Evolutionary conservation across 2,888 invertebrate genomes (phyloP).

Genomic region (Disparrhopalites patrizii): DNA sequence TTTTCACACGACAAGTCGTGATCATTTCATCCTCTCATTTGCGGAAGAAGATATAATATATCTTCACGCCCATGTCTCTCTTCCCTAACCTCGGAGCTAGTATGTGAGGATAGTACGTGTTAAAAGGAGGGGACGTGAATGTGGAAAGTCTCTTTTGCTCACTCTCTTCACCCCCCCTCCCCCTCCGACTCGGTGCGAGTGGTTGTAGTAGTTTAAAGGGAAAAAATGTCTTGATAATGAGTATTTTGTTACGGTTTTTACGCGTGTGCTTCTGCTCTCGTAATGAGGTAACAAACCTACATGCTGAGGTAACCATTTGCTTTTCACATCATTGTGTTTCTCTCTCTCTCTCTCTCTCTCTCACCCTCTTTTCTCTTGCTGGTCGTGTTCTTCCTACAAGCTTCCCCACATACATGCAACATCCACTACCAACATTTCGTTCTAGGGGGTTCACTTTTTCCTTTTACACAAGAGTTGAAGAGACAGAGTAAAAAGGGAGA

Average conservation of each 20-base stretch:
- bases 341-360: not conserved
- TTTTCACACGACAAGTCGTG: conserved; percentile 7
- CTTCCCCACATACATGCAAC: not conserved
- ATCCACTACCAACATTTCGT: too few relatives aligned
- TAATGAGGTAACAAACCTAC: conserved; percentile 10
- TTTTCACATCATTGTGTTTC: conserved; percentile 8
- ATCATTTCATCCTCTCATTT: not conserved
- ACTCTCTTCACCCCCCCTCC: not conserved
- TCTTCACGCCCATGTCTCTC: not conserved
- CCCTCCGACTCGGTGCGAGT: too few relatives aligned
- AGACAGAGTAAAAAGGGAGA: too few relatives aligned
- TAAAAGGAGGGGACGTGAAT: not conserved
- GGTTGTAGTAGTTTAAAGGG: not conserved
- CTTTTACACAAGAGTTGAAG: conserved; percentile 59
- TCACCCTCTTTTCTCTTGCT: not conserved
- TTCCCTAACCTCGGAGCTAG: not conserved
- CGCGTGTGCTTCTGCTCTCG: not conserved
- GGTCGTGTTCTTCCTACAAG: not conserved
- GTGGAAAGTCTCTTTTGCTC: not conserved
- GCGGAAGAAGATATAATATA: not conserved
- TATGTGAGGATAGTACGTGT: not conserved
- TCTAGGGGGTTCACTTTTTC: not conserved
- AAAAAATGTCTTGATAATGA: conserved; percentile 6
- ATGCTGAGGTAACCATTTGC: conserved; percentile 13
- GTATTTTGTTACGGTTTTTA: conserved; percentile 11